Base-by-base conservation (phyloP, 2,888 invertebrate species). In the Mythimna loreyi region DNA sequence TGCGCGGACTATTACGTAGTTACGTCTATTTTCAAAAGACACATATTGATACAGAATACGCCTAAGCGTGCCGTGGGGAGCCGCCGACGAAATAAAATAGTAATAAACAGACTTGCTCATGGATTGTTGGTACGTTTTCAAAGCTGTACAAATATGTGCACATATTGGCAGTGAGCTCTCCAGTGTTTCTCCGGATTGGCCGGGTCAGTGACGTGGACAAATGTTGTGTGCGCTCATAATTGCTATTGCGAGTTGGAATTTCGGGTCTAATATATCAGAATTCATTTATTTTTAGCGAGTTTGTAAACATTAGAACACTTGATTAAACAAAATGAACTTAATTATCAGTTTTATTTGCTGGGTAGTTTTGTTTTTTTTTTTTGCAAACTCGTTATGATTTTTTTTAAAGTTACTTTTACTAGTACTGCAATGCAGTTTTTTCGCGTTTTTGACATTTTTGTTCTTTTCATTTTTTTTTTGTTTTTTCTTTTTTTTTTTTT, bases 181-280 rank as follows among this genome's bases (percentile, higher is more conserved):
- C 30, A 28, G 56, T 59, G 50, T 64, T 45, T 33, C 57, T 23
- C 33, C 43, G 75, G 49, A 67, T 74, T 45, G 60, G 52, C 56
- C 53, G 21, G 45, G 53, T 36, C 60, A 62, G 30, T 43, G 75
- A 59, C 49, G 49, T 36, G 65, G 43, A 67, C 49, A 49, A 76
- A 68, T 68, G 69, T 59, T 80, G 59, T 62, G 30, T 55, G 55
- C 47, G 33, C 47, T 59, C 23, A 55, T 62, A 62, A 79, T 80
- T 77, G 64, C 59, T 80, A 80, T 75, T 80, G 76, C 43, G 28
- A 40, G 60, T 68, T 16, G 40, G 19, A 0, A 25, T 64, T 56
- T 58, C 33, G 63, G 19, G 36, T 58, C 50, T 56, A 65, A 68
- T 62, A 52, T 13, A 75, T 65, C 36, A 57, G 25, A 55, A 30